Evolutionary conservation across 1,140 invertebrate species (phyloP).

Genomic region (Hirudo medicinalis): DNA sequence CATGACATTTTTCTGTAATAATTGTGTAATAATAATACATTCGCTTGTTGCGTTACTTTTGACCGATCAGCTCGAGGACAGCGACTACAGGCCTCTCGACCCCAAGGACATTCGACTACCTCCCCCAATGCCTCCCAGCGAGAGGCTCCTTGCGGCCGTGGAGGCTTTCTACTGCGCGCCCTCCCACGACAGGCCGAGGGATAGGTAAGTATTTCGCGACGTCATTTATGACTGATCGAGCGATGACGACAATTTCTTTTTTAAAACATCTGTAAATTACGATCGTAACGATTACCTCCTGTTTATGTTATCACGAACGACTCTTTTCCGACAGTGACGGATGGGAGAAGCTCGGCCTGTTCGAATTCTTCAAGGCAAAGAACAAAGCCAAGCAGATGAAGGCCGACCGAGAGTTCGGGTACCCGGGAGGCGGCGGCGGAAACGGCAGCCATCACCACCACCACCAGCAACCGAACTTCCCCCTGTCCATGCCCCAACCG

Average conservation of each 20-base stretch:
- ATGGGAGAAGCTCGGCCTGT: conserved; percentile 90
- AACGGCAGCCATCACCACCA: no score
- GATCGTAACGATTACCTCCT: neutral
- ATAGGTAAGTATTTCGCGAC: conserved; percentile 63
- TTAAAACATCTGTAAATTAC: no score
- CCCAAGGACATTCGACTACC: conserved; percentile 76
- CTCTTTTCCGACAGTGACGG: conserved; percentile 58
- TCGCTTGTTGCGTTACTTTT: conserved; percentile 22
- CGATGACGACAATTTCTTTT: conserved; percentile 5
- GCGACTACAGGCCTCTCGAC: conserved; percentile 74
- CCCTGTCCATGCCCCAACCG: neutral
- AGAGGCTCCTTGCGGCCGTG: conserved; percentile 73
- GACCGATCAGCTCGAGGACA: conserved; percentile 62
- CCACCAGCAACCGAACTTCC: neutral
- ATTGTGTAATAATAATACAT: conserved; percentile 11
- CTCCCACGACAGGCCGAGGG: conserved; percentile 78
- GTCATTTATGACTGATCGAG: no score
- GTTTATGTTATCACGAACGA: neutral
- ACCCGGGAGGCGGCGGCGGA: no score
- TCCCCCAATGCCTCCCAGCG: conserved; percentile 79
- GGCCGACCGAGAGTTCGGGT: conserved; percentile 48
- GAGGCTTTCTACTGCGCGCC: conserved; percentile 88
- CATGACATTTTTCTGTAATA: neutral
- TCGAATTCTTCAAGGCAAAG: conserved; percentile 94
- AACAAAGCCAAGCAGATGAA: conserved; percentile 74